Evolutionary conservation across 2,888 invertebrate species (phyloP), one percentile per base, ranked within the genome.

Genomic region (Osedax fenrisi): DNA sequence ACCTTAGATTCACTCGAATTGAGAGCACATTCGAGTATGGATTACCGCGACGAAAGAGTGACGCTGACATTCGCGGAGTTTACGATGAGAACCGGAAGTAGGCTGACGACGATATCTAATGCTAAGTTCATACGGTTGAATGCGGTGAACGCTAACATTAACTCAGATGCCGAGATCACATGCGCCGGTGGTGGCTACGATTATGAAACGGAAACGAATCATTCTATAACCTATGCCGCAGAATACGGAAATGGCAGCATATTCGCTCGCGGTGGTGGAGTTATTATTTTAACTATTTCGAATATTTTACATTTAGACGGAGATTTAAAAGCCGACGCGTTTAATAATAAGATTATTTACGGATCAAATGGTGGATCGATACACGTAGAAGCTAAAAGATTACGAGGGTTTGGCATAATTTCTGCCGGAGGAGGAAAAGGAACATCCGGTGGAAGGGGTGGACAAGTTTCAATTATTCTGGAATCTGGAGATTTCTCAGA

Each of bases 341-440:
- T n/a, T n/a, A n/a, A n/a, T 73, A 80, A 80, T 1, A 75, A 69
- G 0, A 70, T 75, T 5, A 25, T 62, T 17, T 78, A 79, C 59
- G 78, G 77, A 13, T 72, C 75, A 3, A 77, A 77, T 75, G 80
- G 80, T 22, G 79, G 79, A 13, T 80, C 79, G 27, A 77, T 81
- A 0, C 67, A 72, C 66, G 76, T 81, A n/a, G 61, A 59, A 1
- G 77, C 79, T 5, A 59, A 66, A 3, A 69, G 73, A 2, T 21
- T 81, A 62, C 67, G 74, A 27, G 81, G 81, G 5, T 76, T 80
- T 77, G 81, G 80, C n/a, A 75, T 61, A 5, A 72, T 81, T 25
- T 78, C 76, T 72, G 77, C 80, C 59, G 75, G 78, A 74, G 81
- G 80, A 3, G 64, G 67, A 21, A 66, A 62, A 27, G n/a, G n/a